Evolutionary conservation across 1,140 invertebrate genomes (phyloP).

Genomic region (Cyrtorhinus lividipennis): DNA sequence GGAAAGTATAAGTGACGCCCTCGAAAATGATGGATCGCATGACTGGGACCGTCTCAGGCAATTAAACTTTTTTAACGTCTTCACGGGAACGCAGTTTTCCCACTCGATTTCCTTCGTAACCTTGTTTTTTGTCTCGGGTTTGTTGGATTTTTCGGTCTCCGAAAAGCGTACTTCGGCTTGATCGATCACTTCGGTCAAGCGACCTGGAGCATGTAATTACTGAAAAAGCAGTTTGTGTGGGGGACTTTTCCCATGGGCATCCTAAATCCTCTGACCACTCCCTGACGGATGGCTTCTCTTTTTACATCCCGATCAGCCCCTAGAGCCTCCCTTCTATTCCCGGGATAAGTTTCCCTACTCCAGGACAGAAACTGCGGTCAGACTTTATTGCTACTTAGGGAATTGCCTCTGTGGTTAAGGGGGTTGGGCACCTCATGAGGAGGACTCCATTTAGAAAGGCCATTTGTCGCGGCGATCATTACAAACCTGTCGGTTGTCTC

Average conservation of each 20-base stretch:
- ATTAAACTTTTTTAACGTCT: slow-evolving; percentile 15
- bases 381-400: slow-evolving; percentile 16
- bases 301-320: slow-evolving; percentile 16
- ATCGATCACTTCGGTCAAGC: slow-evolving; percentile 9
- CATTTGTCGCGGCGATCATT: slow-evolving; percentile 13
- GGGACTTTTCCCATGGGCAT: slow-evolving; percentile 4
- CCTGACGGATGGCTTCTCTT: slow-evolving; percentile 14
- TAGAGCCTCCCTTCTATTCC: no score
- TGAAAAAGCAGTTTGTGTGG: slow-evolving; percentile 9
- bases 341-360: no score
- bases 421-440: neutral
- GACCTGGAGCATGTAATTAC: slow-evolving; percentile 14
- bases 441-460: slow-evolving; percentile 12
- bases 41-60: slow-evolving; percentile 5
- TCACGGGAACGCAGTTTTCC: neutral
- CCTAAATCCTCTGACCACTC: slow-evolving; percentile 10
- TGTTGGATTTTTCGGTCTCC: neutral
- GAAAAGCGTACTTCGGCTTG: neutral
- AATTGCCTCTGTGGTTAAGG: slow-evolving; percentile 9
- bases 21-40: neutral
- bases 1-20: no score
- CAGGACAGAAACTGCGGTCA: neutral
- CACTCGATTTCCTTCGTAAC: neutral
- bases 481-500: slow-evolving; percentile 7
- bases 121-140: neutral